Conservation (phyloP, 2,888 invertebrate genomes). For the Yponomeuta plumbellus region DNA sequence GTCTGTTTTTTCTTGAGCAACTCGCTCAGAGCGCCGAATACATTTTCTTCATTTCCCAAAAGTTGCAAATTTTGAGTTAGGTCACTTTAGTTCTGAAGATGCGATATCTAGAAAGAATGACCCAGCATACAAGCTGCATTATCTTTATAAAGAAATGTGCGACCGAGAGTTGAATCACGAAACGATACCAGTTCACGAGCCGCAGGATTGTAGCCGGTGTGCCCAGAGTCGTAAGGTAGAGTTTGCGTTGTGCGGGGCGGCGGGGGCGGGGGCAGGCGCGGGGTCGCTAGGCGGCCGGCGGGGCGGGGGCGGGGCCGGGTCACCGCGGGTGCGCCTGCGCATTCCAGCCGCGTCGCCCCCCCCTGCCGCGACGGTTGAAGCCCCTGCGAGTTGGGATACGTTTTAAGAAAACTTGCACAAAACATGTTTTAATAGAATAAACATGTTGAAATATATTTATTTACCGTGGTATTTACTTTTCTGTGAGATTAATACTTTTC, state of each 20-base stretch:
- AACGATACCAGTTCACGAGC: not conserved
- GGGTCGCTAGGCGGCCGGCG: constrained; percentile 36
- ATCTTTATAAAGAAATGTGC: too few species aligned
- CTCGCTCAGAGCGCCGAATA: too few species aligned
- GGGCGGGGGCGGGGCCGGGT: constrained; percentile 31
- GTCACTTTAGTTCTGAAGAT: too few species aligned
- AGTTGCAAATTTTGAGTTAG: too few species aligned
- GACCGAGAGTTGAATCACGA: not conserved
- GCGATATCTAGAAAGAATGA: too few species aligned
- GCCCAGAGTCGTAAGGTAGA: not conserved
- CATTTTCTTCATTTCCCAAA: too few species aligned
- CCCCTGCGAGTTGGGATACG: constrained; percentile 38
- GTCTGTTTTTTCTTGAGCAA: too few species aligned
- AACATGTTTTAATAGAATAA: too few species aligned
- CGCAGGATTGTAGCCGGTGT: not conserved
- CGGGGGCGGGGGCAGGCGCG: constrained; percentile 32
- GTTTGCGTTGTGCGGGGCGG: constrained; percentile 18
- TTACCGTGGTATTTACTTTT: too few species aligned
- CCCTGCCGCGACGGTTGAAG: constrained; percentile 66
- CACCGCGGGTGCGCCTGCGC: constrained; percentile 20
- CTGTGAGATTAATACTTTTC: too few species aligned
- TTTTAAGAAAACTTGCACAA: not conserved
- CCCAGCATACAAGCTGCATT: too few species aligned
- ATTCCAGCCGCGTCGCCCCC: constrained; percentile 47
- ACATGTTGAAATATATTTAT: too few species aligned